Evolutionary conservation across 2,113 vertebrate species (phyloP).

Genomic region (Percopsis transmontana): DNA sequence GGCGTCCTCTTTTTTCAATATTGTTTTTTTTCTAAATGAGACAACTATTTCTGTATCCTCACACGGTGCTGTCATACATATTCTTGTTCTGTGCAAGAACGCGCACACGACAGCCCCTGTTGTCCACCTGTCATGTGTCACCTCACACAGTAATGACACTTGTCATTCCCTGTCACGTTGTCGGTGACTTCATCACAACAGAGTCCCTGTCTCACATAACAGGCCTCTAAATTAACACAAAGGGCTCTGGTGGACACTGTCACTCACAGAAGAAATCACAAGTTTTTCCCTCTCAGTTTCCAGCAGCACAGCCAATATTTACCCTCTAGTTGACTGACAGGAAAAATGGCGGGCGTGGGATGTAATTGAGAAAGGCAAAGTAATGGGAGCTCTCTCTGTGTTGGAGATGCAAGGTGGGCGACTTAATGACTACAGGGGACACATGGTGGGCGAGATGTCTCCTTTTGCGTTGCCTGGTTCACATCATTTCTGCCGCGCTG

Average conservation of each 20-base stretch:
- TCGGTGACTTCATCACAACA: conserved; percentile 30
- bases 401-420: conserved; percentile 66
- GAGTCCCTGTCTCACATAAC: conserved; percentile 19
- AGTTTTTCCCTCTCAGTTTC: conserved; percentile 50
- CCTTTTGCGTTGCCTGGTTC: conserved; percentile 50
- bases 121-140: conserved; percentile 34
- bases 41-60: too few relatives aligned
- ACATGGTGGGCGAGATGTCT: conserved; percentile 46
- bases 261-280: conserved; percentile 50
- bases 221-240: conserved; percentile 50
- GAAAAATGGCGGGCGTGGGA: conserved; percentile 64
- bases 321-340: conserved; percentile 64
- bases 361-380: conserved; percentile 60
- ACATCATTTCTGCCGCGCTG: conserved; percentile 27
- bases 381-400: conserved; percentile 53
- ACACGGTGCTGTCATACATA: not conserved
- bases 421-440: conserved; percentile 66
- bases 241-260: conserved; percentile 52
- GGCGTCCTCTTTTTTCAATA: not conserved
- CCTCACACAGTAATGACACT: conserved; percentile 29
- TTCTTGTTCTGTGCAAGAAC: conserved; percentile 36
- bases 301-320: conserved; percentile 60
- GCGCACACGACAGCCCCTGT: conserved; percentile 29
- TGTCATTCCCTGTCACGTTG: not conserved
- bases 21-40: too few relatives aligned